phyloP scores from a whole-genome alignment of 2,113 vertebrate genomes.

The Ptyas mucosa region DNA sequence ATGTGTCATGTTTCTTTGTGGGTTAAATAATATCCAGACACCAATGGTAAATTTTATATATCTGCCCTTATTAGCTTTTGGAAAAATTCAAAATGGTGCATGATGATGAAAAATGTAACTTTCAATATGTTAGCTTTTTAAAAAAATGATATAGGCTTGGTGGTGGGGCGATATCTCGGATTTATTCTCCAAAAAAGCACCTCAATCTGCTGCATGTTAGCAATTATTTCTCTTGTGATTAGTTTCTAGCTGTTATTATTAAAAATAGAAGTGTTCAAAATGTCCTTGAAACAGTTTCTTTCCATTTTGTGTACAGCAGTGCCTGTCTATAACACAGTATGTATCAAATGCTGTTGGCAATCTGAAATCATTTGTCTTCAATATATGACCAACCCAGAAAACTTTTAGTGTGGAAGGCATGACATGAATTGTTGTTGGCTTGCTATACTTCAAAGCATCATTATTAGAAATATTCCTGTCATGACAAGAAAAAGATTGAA shows the following conservation, averaged over 20 bases:
- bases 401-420: neutral
- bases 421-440: neutral
- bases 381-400: neutral
- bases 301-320: neutral
- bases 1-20: neutral
- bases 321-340: neutral
- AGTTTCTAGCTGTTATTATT: conserved; percentile 28
- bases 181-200: neutral
- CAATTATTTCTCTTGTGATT: neutral
- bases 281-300: conserved; percentile 15
- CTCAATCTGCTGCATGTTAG: conserved; percentile 6
- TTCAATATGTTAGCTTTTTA: neutral
- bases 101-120: neutral
- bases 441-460: conserved; percentile 12
- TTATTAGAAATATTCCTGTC: conserved; percentile 5
- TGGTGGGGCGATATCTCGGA: neutral
- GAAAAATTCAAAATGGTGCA: neutral
- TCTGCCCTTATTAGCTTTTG: neutral
- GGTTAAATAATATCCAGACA: neutral
- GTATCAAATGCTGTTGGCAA: neutral
- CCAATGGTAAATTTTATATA: neutral
- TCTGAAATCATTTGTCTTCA: conserved; percentile 1
- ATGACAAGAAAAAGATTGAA: neutral
- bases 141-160: neutral
- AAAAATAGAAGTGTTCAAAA: conserved; percentile 17